These are phyloP conservation scores for Ptilonorhynchus violaceus DNA, from an alignment of 2,113 vertebrate genomes.

Conservation along the genomic window DNA sequence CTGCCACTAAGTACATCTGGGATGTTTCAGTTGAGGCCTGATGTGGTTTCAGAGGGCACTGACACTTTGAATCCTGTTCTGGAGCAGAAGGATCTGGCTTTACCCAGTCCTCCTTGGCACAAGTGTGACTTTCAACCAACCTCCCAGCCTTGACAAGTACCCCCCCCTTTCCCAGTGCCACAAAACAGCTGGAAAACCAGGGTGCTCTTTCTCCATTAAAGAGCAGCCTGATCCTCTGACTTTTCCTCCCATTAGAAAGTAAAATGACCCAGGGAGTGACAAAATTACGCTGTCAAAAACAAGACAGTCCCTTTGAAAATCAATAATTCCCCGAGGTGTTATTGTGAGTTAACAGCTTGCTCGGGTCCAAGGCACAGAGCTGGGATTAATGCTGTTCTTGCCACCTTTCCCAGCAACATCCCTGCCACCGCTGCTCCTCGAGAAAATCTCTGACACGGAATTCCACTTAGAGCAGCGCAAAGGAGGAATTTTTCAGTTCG, in stretches of 20 bases:
- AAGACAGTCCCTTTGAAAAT: slow-evolving; percentile 49
- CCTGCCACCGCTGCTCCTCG: rapidly evolving
- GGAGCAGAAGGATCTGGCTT: neutral
- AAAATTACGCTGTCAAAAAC: slow-evolving; percentile 43
- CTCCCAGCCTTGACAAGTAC: neutral
- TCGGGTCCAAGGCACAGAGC: neutral
- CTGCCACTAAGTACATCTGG: neutral
- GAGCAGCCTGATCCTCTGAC: neutral
- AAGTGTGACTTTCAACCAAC: neutral
- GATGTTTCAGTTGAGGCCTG: neutral
- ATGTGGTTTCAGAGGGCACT: neutral
- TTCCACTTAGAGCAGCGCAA: slow-evolving; percentile 26
- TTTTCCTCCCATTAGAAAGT: slow-evolving; percentile 38
- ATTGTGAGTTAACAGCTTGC: slow-evolving; percentile 34
- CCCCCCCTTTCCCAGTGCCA: neutral
- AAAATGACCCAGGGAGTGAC: slow-evolving; percentile 35
- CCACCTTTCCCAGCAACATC: neutral
- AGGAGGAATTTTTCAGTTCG: slow-evolving; percentile 4
- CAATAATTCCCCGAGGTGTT: slow-evolving; percentile 38
- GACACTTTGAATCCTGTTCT: neutral
- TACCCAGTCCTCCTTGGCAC: neutral
- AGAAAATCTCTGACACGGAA: slow-evolving; percentile 24
- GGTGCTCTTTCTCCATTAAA: neutral
- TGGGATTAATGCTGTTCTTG: neutral
- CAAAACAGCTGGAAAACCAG: neutral